These are phyloP conservation scores for Choristoneura rosaceana DNA, from an alignment of 2,888 invertebrate species.

Conservation along the genomic window DNA sequence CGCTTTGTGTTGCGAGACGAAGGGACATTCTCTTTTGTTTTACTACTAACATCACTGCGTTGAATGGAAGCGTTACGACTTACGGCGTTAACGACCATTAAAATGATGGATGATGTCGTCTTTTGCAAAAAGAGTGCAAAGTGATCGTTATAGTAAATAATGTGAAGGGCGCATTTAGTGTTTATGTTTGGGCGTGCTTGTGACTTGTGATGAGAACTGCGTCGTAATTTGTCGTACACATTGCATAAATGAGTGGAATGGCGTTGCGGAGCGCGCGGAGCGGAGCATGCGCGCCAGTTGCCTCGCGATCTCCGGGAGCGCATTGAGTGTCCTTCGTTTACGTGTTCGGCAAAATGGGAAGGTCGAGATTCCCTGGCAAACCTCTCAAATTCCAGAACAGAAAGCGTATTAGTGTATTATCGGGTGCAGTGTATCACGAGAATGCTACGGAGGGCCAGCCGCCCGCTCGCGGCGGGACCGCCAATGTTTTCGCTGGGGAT, in stretches of 20 bases:
- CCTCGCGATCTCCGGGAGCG: conserved; percentile 79
- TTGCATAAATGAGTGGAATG: conserved; percentile 84
- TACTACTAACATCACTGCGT: conserved; percentile 70
- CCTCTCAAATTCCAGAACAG: conserved; percentile 94
- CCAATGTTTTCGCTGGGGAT: conserved; percentile 80
- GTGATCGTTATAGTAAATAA: conserved; percentile 78
- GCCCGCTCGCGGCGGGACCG: conserved; percentile 76
- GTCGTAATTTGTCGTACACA: conserved; percentile 83
- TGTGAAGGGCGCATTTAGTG: conserved; percentile 76
- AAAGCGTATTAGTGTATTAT: conserved; percentile 93
- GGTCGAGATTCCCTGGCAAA: conserved; percentile 95
- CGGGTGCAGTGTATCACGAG: conserved; percentile 85
- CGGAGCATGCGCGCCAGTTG: conserved; percentile 85
- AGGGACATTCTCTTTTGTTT: conserved; percentile 83
- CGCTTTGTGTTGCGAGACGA: conserved; percentile 68
- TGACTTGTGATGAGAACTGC: conserved; percentile 79
- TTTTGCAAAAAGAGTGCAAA: conserved; percentile 80
- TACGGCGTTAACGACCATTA: conserved; percentile 80
- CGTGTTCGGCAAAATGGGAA: conserved; percentile 89
- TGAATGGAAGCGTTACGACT: conserved; percentile 82
- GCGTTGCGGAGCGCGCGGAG: conserved; percentile 85
- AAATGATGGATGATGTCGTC: conserved; percentile 82
- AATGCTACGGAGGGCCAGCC: conserved; percentile 76
- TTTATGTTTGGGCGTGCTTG: conserved; percentile 73
- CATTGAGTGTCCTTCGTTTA: conserved; percentile 85